phyloP scores from a whole-genome alignment of 2,888 invertebrate species.

The Pomacea canaliculata region DNA sequence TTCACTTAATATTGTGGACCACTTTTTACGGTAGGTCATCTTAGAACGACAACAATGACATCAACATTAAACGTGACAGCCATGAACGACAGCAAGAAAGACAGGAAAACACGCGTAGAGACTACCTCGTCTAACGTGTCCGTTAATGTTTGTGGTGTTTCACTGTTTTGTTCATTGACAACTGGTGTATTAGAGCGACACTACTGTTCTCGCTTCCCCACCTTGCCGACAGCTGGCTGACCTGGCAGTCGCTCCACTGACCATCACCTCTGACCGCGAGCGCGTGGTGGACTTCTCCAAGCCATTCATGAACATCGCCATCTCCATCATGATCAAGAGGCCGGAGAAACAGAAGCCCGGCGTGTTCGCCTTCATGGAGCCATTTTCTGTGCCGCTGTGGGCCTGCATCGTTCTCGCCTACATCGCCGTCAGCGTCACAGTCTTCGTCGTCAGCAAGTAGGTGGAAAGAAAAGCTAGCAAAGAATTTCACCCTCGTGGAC shows the following conservation, averaged over 20 bases:
- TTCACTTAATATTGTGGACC: too few relatives aligned
- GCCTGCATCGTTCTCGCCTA: constrained; percentile 88
- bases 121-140: too few relatives aligned
- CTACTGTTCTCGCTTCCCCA: too few relatives aligned
- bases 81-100: too few relatives aligned
- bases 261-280: constrained; percentile 92
- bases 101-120: too few relatives aligned
- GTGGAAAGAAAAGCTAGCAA: neutral
- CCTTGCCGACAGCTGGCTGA: constrained; percentile 84
- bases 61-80: too few relatives aligned
- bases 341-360: constrained; percentile 89
- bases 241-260: constrained; percentile 93
- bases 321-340: constrained; percentile 94
- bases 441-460: constrained; percentile 78
- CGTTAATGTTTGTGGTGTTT: too few relatives aligned
- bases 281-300: constrained; percentile 96
- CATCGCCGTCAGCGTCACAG: constrained; percentile 94
- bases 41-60: too few relatives aligned
- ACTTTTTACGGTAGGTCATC: too few relatives aligned
- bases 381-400: constrained; percentile 97
- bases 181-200: too few relatives aligned
- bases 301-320: constrained; percentile 96
- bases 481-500: too few relatives aligned
- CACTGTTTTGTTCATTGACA: too few relatives aligned
- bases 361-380: constrained; percentile 97